Evolutionary conservation across 1,140 invertebrate species (phyloP).

Genomic region (Drosophila pseudoananassae): DNA sequence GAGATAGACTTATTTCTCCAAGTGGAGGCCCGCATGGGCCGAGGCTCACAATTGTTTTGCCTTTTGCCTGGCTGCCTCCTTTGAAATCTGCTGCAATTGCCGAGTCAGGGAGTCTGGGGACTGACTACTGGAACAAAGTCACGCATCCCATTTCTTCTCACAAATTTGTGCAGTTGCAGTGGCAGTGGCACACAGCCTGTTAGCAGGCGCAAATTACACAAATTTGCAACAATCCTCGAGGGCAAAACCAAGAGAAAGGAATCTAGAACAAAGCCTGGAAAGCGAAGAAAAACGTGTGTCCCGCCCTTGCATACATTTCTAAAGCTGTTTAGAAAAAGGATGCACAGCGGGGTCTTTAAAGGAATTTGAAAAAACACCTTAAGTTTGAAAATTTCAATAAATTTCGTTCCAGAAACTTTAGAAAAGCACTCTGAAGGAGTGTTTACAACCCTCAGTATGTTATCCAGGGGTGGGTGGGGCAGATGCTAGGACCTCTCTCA

Average conservation of each 20-base stretch:
- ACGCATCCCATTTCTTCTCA: slow-evolving; percentile 1
- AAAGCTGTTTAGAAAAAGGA: not conserved
- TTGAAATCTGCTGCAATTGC: slow-evolving; percentile 55
- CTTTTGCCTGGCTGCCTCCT: slow-evolving; percentile 63
- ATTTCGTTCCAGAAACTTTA: slow-evolving; percentile 24
- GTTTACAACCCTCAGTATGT: not conserved
- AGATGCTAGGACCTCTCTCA: slow-evolving; percentile 37
- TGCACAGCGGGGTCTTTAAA: not conserved
- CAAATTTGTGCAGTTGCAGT: not conserved
- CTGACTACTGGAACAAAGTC: slow-evolving; percentile 1
- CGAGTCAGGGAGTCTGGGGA: slow-evolving; percentile 10
- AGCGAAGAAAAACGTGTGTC: not conserved
- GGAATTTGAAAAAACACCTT: not conserved
- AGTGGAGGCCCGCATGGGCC: slow-evolving; percentile 5
- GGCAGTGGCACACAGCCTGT: slow-evolving; percentile 32
- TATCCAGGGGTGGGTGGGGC: not conserved
- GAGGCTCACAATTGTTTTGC: slow-evolving; percentile 61
- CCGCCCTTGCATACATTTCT: not conserved
- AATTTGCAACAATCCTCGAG: slow-evolving; percentile 33
- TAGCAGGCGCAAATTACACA: slow-evolving; percentile 55
- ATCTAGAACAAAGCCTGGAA: not conserved
- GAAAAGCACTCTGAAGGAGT: slow-evolving; percentile 1
- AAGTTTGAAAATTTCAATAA: not conserved
- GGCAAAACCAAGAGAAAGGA: not conserved
- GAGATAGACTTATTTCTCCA: not conserved